These are phyloP conservation scores for Eonycteris spelaea DNA, from an alignment of 2,113 vertebrate species.

Conservation along the genomic window DNA sequence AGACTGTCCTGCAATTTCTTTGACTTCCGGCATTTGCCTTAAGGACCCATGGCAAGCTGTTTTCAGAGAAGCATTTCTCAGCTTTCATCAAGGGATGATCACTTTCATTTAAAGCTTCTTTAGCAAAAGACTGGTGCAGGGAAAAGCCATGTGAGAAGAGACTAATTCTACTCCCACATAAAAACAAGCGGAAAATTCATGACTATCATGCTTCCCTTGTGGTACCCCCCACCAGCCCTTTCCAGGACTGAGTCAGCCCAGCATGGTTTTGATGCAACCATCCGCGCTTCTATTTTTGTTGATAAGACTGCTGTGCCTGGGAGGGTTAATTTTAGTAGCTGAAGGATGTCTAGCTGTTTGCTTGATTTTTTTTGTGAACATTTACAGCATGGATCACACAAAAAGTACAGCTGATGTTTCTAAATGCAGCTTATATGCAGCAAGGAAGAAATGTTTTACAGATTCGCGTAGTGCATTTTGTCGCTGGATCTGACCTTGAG, in stretches of 20 bases:
- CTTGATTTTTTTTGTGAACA: slow-evolving; percentile 12
- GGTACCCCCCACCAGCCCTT: background rate
- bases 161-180: background rate
- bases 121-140: background rate
- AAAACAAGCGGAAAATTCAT: background rate
- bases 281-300: slow-evolving; percentile 15
- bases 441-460: slow-evolving; percentile 39
- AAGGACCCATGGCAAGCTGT: slow-evolving; percentile 55
- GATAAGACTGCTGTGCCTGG: slow-evolving; percentile 27
- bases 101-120: slow-evolving; percentile 49
- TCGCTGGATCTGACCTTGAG: slow-evolving; percentile 29
- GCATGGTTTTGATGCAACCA: background rate
- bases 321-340: slow-evolving; percentile 40
- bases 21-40: slow-evolving; percentile 61
- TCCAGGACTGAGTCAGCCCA: background rate
- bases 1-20: slow-evolving; percentile 43
- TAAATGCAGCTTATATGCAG: slow-evolving; percentile 10
- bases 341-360: slow-evolving; percentile 39
- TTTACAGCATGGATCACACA: slow-evolving; percentile 43
- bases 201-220: background rate
- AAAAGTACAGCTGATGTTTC: slow-evolving; percentile 1
- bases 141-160: slow-evolving; percentile 31
- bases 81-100: slow-evolving; percentile 42
- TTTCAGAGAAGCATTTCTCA: slow-evolving; percentile 50
- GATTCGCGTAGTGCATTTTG: slow-evolving; percentile 4